Base-by-base conservation (phyloP, 1,140 invertebrate genomes). In the Sesamia nonagrioides region DNA sequence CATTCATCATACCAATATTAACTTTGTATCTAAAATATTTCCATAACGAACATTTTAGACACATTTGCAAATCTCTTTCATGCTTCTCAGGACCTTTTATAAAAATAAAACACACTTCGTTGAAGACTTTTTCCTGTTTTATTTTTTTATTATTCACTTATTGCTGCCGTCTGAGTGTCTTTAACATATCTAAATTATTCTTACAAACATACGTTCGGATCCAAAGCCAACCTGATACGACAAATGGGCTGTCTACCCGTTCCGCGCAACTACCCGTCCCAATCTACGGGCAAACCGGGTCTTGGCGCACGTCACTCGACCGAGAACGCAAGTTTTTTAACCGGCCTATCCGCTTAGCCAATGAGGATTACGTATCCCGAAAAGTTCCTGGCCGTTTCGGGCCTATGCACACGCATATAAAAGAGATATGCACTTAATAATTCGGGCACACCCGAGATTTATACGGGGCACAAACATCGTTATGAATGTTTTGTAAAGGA, bases 401-500 rank as follows among this genome's bases (percentile, higher is more conserved):
- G 66, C 45, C 66, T 50, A 69, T 33, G 66, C 66, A 61, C 21
- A 9, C 42, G 66, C 13, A 69, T 17, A 40, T 37, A 33, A 71
- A 71, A 54, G 68, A 35, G 42, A 33, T 52, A 69, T 69, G 66
- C 66, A 69, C 17, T 27, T n/a, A n/a, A 69, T 69, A 48, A 63
- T 42, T 63, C n/a, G 60, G 56, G 56, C n/a, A n/a, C 17, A 21
- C 13, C 56, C 27, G 42, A 50, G 45, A 52, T 69, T 69, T 52
- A 50, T 69, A 52, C 1, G 33, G 2, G 8, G 35, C n/a, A 50
- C 42, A 50, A 21, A 48, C 27, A 33, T 33, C 21, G 42, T 48
- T 21, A 33, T 50, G 45, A 17, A n/a, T 69, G 66, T 69, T 69
- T 45, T 33, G 66, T 15, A 50, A 48, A 68, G 42, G 11, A 69